A percentile compares a stretch with the other conserved stretches of the same genome.
Conservation (phyloP, 2,888 invertebrate genomes). For the Apodemia mormo region DNA sequence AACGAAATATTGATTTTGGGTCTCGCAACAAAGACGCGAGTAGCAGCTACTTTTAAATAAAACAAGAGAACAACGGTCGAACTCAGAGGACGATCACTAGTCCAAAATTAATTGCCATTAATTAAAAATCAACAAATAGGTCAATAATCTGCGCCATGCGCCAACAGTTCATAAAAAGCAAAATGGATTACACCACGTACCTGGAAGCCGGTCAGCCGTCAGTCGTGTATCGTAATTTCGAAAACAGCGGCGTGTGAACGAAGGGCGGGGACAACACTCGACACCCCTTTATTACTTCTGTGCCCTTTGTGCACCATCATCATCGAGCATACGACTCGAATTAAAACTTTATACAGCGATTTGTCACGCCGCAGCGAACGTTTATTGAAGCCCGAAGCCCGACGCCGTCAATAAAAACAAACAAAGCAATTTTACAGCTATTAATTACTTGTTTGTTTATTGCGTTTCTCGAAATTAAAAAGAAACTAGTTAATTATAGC, state of each 20-base stretch:
- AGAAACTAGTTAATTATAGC: background rate
- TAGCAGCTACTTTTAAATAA: no score
- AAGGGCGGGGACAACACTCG: conserved; percentile 58
- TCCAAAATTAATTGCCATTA: no score
- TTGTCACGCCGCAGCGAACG: conserved; percentile 47
- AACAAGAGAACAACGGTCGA: no score
- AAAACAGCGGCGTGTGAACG: conserved; percentile 35
- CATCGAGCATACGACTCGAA: conserved; percentile 67
- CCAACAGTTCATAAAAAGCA: background rate
- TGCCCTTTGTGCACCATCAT: conserved; percentile 69
- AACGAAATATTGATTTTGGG: no score
- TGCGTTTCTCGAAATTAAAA: background rate
- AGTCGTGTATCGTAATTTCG: conserved; percentile 33
- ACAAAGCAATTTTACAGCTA: conserved; percentile 28
- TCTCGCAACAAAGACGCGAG: no score
- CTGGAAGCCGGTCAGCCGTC: background rate
- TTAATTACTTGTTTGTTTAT: conserved; percentile 12
- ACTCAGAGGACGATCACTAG: no score
- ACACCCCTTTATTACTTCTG: conserved; percentile 76
- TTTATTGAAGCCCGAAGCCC: conserved; percentile 59
- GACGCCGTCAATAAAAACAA: conserved; percentile 39
- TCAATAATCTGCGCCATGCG: background rate
- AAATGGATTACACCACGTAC: background rate
- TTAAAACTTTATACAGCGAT: conserved; percentile 67
- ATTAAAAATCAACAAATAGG: background rate